Evolutionary conservation across 2,888 invertebrate species (phyloP).

Genomic region (Brenthis daphne): DNA sequence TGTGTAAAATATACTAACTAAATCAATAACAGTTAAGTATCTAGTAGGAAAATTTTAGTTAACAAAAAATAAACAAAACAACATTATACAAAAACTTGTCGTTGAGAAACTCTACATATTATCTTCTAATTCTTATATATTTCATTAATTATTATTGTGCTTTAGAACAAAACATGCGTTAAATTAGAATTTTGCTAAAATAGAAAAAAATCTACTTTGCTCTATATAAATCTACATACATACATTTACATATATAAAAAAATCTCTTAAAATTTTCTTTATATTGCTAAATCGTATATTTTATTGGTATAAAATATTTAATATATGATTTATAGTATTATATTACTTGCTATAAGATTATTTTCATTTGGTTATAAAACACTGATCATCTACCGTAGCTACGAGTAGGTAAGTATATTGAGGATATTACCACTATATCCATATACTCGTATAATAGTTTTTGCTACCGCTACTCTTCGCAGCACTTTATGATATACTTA

Average conservation of each 20-base stretch:
- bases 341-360: neutral
- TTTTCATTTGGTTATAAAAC: slow-evolving; percentile 17
- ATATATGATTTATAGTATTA: neutral
- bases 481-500: slow-evolving; percentile 10
- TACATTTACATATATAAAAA: too few species aligned
- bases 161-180: too few species aligned
- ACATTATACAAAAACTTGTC: neutral
- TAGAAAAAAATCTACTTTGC: too few species aligned
- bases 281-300: too few species aligned
- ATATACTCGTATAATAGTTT: slow-evolving; percentile 6
- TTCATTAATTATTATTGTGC: too few species aligned
- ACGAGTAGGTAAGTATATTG: slow-evolving; percentile 13
- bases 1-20: slow-evolving; percentile 45
- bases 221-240: too few species aligned
- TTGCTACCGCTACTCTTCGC: slow-evolving; percentile 4
- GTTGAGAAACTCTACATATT: too few species aligned
- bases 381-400: slow-evolving; percentile 13
- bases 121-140: too few species aligned
- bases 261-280: too few species aligned
- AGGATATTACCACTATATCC: slow-evolving; percentile 28
- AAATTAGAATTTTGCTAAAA: too few species aligned
- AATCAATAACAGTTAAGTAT: slow-evolving; percentile 3
- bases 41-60: neutral
- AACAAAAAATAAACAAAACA: neutral
- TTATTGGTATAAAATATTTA: neutral